Base-by-base conservation (phyloP, 37 sponge, comb jelly and placozoan species). In the Eunapius fragilis region DNA sequence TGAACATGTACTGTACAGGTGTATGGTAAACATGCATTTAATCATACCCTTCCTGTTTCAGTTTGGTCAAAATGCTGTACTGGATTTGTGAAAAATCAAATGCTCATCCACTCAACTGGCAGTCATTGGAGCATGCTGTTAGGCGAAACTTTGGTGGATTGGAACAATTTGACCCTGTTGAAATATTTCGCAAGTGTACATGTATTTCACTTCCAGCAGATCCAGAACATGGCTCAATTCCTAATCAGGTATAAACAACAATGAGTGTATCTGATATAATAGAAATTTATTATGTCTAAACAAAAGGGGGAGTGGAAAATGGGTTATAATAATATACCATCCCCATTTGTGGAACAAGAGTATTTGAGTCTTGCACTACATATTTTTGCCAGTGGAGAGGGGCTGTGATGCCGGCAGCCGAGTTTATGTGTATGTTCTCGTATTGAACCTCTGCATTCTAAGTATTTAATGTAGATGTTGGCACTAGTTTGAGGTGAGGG, bases 41-140 rank as follows among this genome's bases (percentile, higher is more conserved):
- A 12, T 25, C 67, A 24, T 69, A 38, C 41, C 25, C 22, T 41
- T 79, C 23, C 17, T 41, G 33, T 49, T 79, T 1, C 41, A 94
- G 99, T 83, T 74, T 97, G 26, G 82, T 97, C 37, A 97, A 97
- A 73, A 94, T 97, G 97, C 84, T 97, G 12, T 94, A 91, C 75
- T 94, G 87, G 79, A 84, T 94, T 82, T 82, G 90, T 81, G 76
- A 87, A 72, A 88, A 71, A 49, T 70, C 78, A 34, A 69, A 67
- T 31, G 69, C 33, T 28, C 25, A 17, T 75, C 84, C 83, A 24
- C 88, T 71, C 25, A 92, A 90, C 27, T 70, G 76, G 82, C 49
- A 69, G 25, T 88, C 92, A 74, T 69, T 97, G 47, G 83, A 87
- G 22, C 97, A 94, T 87, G 95, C 97, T 31, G 82, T 97, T 12